Base-by-base conservation (phyloP, 2,113 vertebrate species). In the Pollachius pollachius region DNA sequence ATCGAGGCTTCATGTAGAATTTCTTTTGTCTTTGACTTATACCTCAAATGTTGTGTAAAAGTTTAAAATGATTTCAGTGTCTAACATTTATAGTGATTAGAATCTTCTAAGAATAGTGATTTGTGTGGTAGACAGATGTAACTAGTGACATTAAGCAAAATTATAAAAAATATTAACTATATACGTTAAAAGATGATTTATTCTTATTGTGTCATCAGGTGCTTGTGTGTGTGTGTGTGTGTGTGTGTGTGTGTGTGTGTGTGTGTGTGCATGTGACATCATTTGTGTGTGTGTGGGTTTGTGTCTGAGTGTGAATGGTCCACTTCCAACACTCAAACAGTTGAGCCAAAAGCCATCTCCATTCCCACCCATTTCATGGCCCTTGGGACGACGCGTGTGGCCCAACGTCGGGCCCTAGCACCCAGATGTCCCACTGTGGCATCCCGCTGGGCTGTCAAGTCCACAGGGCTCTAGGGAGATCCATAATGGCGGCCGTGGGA, bases 371-470 rank as follows among this genome's bases (percentile, higher is more conserved):
- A 68, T 69, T 41, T 62, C 65, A 15, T 64, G 54, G 54, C 41
- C 15, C 61, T 16, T 68, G 63, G 66, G 59, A 65, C 71, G 68
- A 64, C 4, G 37, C 41, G 52, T 15, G 78, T 72, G 19, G 67
- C 61, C 67, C 15, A 7, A 18, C 61, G 79, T 63, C 68, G 72
- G 67, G 81, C 78, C 0, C 69, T 81, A 79, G 72, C 81, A 78
- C 71, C 41, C 69, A 64, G 85, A 80, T 84, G 77, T 75, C 69
- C 76, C 66, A 57, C 69, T 65, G 69, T 83, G 80, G 67, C 62
- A 71, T 74, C 81, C 25, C 62, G 73, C 72, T 80, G 73, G 57
- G 58, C 68, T 84, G 15, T 64, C 52, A 59, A 7, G 68, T 75
- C 69, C 70, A 60, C 56, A 3, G 76, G 77, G 65, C 59, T 71